Evolutionary conservation across 2,888 invertebrate species (phyloP).

Genomic region (Congeria kusceri): DNA sequence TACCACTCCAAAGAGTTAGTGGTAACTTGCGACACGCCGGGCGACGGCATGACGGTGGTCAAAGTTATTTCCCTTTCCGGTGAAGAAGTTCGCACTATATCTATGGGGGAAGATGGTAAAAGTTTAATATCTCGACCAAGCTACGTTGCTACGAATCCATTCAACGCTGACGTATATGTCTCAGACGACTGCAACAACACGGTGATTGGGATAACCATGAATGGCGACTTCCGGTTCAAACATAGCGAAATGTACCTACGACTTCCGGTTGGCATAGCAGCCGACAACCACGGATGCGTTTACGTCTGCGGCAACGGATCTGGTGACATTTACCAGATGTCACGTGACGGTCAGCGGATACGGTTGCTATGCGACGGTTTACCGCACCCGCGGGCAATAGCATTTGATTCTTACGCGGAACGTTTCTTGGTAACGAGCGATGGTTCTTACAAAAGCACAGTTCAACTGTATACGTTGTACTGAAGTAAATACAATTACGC

Average conservation of each 20-base stretch:
- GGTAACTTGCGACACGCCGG: slow-evolving; percentile 56
- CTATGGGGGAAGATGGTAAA: slow-evolving; percentile 44
- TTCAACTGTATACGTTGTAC: slow-evolving; percentile 47
- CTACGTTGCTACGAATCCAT: slow-evolving; percentile 61
- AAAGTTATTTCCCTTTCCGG: slow-evolving; percentile 56
- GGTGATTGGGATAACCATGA: slow-evolving; percentile 58
- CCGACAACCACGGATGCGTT: slow-evolving; percentile 63
- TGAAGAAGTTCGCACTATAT: slow-evolving; percentile 52
- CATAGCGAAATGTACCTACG: slow-evolving; percentile 51
- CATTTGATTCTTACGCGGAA: slow-evolving; percentile 62
- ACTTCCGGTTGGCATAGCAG: slow-evolving; percentile 59
- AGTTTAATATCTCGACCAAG: slow-evolving; percentile 51
- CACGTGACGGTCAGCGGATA: slow-evolving; percentile 57
- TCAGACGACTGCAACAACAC: slow-evolving; percentile 61
- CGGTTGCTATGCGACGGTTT: slow-evolving; percentile 57
- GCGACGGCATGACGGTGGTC: slow-evolving; percentile 48
- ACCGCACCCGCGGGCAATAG: slow-evolving; percentile 61
- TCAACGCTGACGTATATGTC: slow-evolving; percentile 63
- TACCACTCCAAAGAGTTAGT: slow-evolving; percentile 55
- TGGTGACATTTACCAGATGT: slow-evolving; percentile 61
- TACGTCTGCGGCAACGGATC: slow-evolving; percentile 65
- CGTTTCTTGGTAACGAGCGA: slow-evolving; percentile 59
- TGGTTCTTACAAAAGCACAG: slow-evolving; percentile 61
- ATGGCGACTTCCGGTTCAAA: slow-evolving; percentile 51
- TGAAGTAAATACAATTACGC: slow-evolving; percentile 5